Percentiles rank a stretch among this genome's conserved stretches.
Evolutionary conservation across 2,113 vertebrate species (phyloP).

Genomic region (Stictonetta naevosa): DNA sequence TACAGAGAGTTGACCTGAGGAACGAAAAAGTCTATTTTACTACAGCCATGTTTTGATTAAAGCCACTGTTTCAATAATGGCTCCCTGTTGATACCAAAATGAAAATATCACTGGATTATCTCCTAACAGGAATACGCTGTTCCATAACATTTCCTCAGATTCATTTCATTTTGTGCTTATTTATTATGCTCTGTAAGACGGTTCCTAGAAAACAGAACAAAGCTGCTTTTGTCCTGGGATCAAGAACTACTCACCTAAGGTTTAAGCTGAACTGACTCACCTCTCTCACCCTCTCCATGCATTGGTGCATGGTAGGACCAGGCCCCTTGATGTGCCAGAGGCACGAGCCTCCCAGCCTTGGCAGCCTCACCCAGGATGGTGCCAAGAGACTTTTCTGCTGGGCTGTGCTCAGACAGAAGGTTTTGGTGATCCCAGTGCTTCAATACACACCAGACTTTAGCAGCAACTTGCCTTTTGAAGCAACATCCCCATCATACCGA

Average conservation of each 20-base stretch:
- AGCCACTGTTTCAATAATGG: background rate
- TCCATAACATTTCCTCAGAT: background rate
- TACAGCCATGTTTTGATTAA: background rate
- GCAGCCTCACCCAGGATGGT: background rate
- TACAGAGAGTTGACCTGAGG: background rate
- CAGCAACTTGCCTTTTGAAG: background rate
- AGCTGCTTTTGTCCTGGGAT: background rate
- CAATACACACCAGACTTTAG: background rate
- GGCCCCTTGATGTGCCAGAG: background rate
- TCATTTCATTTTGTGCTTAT: conserved; percentile 13
- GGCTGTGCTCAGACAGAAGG: background rate
- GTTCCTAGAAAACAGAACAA: conserved; percentile 6
- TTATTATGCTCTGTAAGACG: background rate
- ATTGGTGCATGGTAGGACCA: too few relatives aligned
- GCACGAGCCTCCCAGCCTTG: too few relatives aligned
- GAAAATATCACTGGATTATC: conserved; percentile 5
- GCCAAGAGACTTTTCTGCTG: background rate
- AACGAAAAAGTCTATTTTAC: background rate
- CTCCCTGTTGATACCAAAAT: background rate
- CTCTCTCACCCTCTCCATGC: too few relatives aligned
- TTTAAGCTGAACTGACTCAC: background rate
- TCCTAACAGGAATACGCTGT: background rate
- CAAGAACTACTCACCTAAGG: background rate
- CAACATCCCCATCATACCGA: background rate
- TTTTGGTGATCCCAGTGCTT: background rate